A percentile compares a stretch with the other conserved stretches of the same genome.
Conservation (phyloP, 2,888 invertebrate species). For the Trichogramma dendrolimi region DNA sequence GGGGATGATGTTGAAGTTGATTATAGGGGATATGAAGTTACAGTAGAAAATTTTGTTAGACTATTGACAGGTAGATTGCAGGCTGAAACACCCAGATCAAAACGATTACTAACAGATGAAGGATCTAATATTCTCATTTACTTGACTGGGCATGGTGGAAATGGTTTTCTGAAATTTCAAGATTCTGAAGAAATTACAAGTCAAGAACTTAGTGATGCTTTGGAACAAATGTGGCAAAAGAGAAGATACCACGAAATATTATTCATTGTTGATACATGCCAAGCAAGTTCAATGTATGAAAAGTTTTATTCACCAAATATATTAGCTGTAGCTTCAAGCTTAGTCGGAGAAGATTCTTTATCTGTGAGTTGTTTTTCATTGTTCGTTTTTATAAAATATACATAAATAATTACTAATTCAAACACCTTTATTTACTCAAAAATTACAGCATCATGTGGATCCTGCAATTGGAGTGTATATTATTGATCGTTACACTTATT, state of each 20-base stretch:
- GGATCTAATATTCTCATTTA: slow-evolving; percentile 96
- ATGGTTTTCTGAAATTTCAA: slow-evolving; percentile 98
- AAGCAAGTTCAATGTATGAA: slow-evolving; percentile 97
- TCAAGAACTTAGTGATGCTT: slow-evolving; percentile 95
- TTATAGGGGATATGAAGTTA: slow-evolving; percentile 90
- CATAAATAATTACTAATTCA: slow-evolving; percentile 3
- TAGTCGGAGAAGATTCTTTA: slow-evolving; percentile 96
- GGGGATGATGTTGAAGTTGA: slow-evolving; percentile 99
- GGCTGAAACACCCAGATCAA: slow-evolving; percentile 90
- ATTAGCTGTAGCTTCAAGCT: slow-evolving; percentile 92
- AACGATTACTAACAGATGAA: slow-evolving; percentile 91
- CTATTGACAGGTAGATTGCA: slow-evolving; percentile 89
- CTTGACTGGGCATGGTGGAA: slow-evolving; percentile 95
- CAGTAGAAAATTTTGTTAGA: slow-evolving; percentile 97
- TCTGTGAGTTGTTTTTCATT: slow-evolving; percentile 63
- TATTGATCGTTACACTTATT: slow-evolving; percentile 97
- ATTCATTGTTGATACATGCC: slow-evolving; percentile 98
- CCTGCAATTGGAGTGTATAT: slow-evolving; percentile 98
- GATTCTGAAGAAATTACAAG: slow-evolving; percentile 98
- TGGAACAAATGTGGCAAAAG: slow-evolving; percentile 99
- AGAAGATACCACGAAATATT: slow-evolving; percentile 97
- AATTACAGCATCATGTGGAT: slow-evolving; percentile 92
- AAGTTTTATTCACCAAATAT: slow-evolving; percentile 98
- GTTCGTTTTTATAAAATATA: background rate
- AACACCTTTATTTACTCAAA: slow-evolving; percentile 10